Conservation (phyloP, 2,797 vertebrate genomes). For the Nyctibius grandis region DNA sequence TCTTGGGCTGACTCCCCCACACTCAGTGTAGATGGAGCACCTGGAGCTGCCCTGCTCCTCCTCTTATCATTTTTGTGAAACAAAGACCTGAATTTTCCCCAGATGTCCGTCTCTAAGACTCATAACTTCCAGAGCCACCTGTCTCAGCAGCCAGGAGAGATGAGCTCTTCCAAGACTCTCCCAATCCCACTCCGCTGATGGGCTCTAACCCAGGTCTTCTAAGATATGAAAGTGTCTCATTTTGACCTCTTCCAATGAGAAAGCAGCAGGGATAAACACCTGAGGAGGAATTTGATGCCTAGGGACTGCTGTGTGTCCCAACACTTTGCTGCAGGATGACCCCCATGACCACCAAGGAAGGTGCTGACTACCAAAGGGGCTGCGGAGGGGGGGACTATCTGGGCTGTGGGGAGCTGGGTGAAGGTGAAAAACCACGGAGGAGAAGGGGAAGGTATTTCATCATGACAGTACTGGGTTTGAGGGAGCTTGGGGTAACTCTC, state of each 20-base stretch:
- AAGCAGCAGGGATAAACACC: neutral
- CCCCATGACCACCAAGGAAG: rapidly evolving
- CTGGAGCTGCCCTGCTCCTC: neutral
- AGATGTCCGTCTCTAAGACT: neutral
- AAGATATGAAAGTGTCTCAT: neutral
- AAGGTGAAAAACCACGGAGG: neutral
- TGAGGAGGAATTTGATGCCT: neutral
- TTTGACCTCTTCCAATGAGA: neutral
- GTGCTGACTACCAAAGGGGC: too few relatives aligned
- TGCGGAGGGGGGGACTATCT: rapidly evolving
- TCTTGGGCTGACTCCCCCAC: neutral
- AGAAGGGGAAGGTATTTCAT: neutral
- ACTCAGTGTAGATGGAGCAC: neutral
- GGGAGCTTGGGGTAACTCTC: neutral
- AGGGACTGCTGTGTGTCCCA: too few relatives aligned
- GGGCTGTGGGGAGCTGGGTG: neutral
- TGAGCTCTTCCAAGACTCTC: neutral
- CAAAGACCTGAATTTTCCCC: neutral
- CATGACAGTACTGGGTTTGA: neutral
- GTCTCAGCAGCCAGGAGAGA: neutral
- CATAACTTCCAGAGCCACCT: neutral
- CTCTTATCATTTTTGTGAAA: neutral
- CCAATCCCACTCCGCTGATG: neutral
- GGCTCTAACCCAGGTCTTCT: neutral
- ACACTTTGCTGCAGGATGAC: neutral